Percentiles rank a stretch among this genome's conserved stretches.
These are phyloP conservation scores for Clitarchus hookeri DNA, from an alignment of 2,888 invertebrate genomes.

Conservation along the genomic window DNA sequence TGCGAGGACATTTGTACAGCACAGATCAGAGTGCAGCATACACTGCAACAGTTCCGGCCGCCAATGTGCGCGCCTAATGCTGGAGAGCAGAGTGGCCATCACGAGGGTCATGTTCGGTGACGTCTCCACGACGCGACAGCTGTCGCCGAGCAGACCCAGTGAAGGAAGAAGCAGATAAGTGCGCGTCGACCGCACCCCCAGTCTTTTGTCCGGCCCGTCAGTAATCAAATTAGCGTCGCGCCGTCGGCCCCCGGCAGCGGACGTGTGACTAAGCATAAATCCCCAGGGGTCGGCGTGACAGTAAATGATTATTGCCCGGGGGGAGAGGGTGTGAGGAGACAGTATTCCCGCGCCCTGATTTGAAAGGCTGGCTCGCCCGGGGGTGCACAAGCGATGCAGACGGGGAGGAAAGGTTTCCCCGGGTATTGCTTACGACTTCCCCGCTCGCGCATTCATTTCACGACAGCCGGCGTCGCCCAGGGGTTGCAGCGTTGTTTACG, in stretches of 20 bases:
- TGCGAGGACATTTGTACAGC: too few species aligned
- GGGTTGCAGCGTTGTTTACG: background rate
- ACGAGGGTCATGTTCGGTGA: background rate
- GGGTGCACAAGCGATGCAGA: background rate
- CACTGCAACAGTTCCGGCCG: too few species aligned
- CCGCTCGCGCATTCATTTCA: background rate
- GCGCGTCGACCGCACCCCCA: background rate
- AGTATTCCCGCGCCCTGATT: background rate
- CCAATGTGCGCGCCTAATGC: background rate
- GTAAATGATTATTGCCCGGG: background rate
- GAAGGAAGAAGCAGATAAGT: background rate
- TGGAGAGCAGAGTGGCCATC: too few species aligned
- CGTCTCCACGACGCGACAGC: background rate
- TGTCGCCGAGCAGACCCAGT: background rate
- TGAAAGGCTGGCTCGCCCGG: background rate
- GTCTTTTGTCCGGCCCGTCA: conserved; percentile 10
- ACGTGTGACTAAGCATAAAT: conserved; percentile 21
- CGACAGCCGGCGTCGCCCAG: too few species aligned
- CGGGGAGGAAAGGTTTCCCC: background rate
- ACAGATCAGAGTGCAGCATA: too few species aligned
- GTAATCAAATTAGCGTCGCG: conserved; percentile 16
- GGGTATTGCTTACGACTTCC: conserved; percentile 6
- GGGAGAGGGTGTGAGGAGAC: background rate
- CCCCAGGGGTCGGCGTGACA: background rate
- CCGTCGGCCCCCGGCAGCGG: background rate